These are phyloP conservation scores for Stegodyphus mimosarum DNA, from an alignment of 1,140 invertebrate genomes.

Conservation along the genomic window DNA sequence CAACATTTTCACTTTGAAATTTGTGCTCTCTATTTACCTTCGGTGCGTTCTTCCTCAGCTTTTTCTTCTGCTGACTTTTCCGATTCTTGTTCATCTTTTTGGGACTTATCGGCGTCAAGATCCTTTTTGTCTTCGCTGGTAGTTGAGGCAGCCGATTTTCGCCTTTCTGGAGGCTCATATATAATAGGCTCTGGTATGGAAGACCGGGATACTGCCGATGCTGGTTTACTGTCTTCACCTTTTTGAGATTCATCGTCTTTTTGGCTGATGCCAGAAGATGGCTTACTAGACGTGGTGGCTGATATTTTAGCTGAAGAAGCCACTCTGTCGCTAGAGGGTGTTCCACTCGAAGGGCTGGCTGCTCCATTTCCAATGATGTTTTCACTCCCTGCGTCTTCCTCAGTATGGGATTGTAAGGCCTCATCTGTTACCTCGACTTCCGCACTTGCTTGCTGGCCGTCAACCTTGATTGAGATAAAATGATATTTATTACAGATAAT, in stretches of 20 bases:
- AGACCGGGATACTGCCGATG: slow-evolving; percentile 36
- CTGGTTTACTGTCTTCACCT: slow-evolving; percentile 26
- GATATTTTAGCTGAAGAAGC: slow-evolving; percentile 11
- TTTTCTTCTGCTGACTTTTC: background rate
- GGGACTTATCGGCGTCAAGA: background rate
- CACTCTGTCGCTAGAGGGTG: background rate
- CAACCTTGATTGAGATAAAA: background rate
- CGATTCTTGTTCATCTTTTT: slow-evolving; percentile 1
- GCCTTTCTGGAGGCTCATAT: slow-evolving; percentile 41
- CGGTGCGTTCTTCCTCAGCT: background rate
- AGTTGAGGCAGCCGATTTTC: slow-evolving; percentile 25
- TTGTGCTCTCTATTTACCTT: too few species aligned
- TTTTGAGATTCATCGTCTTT: background rate
- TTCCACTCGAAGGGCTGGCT: background rate
- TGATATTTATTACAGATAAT: background rate
- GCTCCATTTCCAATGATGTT: slow-evolving; percentile 7
- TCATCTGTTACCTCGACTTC: slow-evolving; percentile 53
- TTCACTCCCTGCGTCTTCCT: background rate
- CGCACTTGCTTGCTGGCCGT: slow-evolving; percentile 25
- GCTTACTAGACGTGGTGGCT: slow-evolving; percentile 13
- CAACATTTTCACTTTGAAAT: background rate
- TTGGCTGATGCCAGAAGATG: slow-evolving; percentile 1
- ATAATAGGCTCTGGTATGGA: slow-evolving; percentile 49
- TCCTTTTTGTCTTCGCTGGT: slow-evolving; percentile 26
- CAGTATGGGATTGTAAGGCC: background rate